Conservation (phyloP, 1,140 invertebrate genomes). For the Euglossa dilemma region DNA sequence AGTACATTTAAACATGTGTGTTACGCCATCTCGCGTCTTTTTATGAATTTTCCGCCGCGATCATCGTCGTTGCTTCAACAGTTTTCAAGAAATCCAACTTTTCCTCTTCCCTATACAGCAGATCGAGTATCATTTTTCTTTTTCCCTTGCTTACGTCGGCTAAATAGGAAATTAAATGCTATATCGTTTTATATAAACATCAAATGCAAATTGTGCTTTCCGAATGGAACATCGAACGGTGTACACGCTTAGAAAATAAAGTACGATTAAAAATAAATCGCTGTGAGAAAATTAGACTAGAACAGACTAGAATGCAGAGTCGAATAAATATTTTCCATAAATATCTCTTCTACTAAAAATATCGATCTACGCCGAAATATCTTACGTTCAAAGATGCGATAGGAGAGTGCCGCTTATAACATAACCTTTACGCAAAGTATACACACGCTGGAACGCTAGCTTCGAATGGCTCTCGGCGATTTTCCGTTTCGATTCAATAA, state of each 20-base stretch:
- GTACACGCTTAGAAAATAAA: too few species aligned
- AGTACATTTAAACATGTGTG: conserved; percentile 66
- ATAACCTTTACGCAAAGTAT: background rate
- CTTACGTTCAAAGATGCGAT: background rate
- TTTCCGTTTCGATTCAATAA: background rate
- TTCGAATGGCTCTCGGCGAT: background rate
- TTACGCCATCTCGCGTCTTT: conserved; percentile 50
- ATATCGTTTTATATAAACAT: background rate
- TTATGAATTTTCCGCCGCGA: conserved; percentile 14
- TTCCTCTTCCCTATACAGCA: background rate
- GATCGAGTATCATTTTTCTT: too few species aligned
- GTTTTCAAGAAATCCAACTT: background rate
- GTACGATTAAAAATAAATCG: too few species aligned
- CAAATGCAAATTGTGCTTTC: background rate
- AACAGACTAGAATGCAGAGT: background rate
- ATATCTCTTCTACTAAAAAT: background rate
- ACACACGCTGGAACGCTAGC: background rate
- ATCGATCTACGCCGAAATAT: background rate
- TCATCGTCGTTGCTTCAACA: background rate
- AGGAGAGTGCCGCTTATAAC: background rate
- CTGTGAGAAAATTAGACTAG: background rate
- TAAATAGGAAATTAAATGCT: background rate
- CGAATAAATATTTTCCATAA: background rate
- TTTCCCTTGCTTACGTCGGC: too few species aligned
- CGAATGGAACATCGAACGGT: too few species aligned